Base-by-base conservation (phyloP, 2,888 invertebrate species). In the Cephus runcator region DNA sequence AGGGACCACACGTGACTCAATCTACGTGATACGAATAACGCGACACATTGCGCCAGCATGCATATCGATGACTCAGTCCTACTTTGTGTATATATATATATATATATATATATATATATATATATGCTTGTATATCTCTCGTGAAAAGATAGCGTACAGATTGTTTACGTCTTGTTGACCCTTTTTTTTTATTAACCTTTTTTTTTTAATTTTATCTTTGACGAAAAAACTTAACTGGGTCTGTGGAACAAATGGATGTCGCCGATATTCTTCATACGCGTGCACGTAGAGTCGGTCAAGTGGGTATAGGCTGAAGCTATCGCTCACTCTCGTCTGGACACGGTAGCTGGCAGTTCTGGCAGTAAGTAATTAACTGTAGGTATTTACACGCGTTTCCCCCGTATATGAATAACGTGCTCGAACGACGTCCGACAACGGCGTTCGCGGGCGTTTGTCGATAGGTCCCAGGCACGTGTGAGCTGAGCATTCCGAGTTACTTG, bases 341-440 rank as follows among this genome's bases (percentile, higher is more conserved):
- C 88, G 83, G 88, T 88, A 88, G 87, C 87, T 87, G 86, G 87
- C 87, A 87, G 85, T 85, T 87, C 86, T 88, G 87, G 85, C 88
- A 86, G 86, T 87, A 82, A 86, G 87, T 88, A 88, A 88, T 87
- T 88, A 87, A 86, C 83, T 82, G 84, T 82, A 76, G 83, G 81
- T 86, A 85, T 84, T 87, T 86, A 87, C 84, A 83, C 84, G 80
- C 81, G 80, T 84, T 87, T 82, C 82, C 85, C 75, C 82, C 75
- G 83, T 80, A 75, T 81, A 79, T 85, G 86, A 84, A 83, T 86
- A 86, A 86, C 84, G 83, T 82, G 78, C 77, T 82, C 77, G 75
- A 81, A 76, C 79, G 82, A 69, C 81, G 12, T 15, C 71, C 71
- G 71, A 69, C 71, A 33, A 30, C 31, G 31, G 31, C 71, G 33